These are phyloP conservation scores for Vulpes ferrilata DNA, from an alignment of 2,113 vertebrate genomes.

Conservation along the genomic window DNA sequence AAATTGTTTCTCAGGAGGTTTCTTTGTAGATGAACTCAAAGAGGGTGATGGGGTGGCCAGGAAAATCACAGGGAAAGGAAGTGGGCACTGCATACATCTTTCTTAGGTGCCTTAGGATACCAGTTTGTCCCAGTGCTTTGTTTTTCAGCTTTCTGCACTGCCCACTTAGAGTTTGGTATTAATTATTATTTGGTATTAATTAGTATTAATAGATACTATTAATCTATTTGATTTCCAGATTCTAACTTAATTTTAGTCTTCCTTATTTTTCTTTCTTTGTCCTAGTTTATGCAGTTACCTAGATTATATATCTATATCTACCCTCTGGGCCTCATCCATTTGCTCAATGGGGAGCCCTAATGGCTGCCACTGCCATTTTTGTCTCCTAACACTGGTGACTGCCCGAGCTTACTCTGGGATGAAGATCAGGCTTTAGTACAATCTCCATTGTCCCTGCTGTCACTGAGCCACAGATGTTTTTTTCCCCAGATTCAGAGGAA, in stretches of 20 bases:
- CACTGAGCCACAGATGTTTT: background rate
- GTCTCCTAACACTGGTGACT: background rate
- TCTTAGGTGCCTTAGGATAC: background rate
- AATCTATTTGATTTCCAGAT: background rate
- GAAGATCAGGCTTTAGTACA: background rate
- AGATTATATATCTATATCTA: background rate
- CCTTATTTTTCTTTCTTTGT: background rate
- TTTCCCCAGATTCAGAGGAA: background rate
- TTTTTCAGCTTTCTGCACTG: background rate
- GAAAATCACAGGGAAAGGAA: background rate
- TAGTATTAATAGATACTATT: background rate
- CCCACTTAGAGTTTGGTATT: background rate
- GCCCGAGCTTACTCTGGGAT: background rate
- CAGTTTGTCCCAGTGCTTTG: background rate
- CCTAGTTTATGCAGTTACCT: background rate
- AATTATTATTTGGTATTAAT: too few relatives aligned
- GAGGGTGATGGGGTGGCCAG: background rate
- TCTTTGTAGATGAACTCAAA: background rate
- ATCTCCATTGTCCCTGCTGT: background rate
- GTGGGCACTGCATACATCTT: background rate
- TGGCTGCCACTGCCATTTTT: background rate
- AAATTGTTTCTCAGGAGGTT: background rate
- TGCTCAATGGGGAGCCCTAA: background rate
- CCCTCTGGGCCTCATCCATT: background rate
- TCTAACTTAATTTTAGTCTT: background rate